Evolutionary conservation across 2,113 vertebrate species (phyloP), one percentile per base, ranked within the genome.

Genomic region (Lasiurus borealis): DNA sequence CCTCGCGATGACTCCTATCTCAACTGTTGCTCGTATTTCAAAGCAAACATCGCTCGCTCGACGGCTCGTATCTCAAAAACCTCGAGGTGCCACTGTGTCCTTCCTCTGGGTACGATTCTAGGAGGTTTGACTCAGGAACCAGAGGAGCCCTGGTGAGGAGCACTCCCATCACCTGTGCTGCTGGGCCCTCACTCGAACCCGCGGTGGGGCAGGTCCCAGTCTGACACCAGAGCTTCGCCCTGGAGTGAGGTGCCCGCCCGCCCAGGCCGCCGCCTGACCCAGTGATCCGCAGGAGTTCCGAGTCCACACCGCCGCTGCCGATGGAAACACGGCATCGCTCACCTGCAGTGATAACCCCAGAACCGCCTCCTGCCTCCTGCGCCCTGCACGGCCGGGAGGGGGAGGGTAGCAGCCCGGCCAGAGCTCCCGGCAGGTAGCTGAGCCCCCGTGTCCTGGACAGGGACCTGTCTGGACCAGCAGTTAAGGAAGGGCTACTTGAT

Each of bases 281-380:
- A 48, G 75, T 88, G 54, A 94, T 50, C 52, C 40, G 68, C 50
- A 72, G 83, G 73, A 77, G n/a, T 88, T 93, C 73, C 59, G 31
- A 88, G 86, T 68, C 34, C 71, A 83, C 46, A 40, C 40, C 3
- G 72, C 23, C 57, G 75, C 94, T 80, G 36, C n/a, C n/a, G n/a
- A 83, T 84, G 76, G 62, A 68, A 48, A 93, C 50, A 87, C 93
- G 93, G 78, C 85, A 54, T 85, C 52, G 31, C 68, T 90, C 82
- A 93, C 52, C n/a, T 50, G 73, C 36, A 31, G 77, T 84, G 91
- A 95, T n/a, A 68, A 46, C 8, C 46, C 46, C 46, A 46, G 46
- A 46, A 40, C 40, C 40, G 5, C 40, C 40, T 40, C 40, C 40
- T 40, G 64, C 44, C 71, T 88, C 11, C 27, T 91, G n/a, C n/a